Conservation (phyloP, 2,888 invertebrate genomes). For the Lamproptera curius region DNA sequence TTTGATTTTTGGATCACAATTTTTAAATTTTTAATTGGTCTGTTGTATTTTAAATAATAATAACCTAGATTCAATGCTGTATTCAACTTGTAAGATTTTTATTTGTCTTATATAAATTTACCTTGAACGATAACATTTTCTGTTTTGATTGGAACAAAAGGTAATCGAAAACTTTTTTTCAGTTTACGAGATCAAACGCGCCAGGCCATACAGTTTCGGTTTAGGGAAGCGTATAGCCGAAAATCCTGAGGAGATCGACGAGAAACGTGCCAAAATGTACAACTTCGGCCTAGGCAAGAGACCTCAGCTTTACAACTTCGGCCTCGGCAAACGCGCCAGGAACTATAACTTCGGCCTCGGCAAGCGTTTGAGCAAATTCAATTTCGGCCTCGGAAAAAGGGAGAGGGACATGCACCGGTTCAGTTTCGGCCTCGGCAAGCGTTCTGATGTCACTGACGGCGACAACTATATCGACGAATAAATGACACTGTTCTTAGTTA, state of each 20-base stretch:
- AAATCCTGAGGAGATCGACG: slow-evolving; percentile 47
- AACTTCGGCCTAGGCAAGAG: slow-evolving; percentile 70
- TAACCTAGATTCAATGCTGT: too few species aligned
- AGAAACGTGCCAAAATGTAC: slow-evolving; percentile 61
- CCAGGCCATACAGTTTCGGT: slow-evolving; percentile 83
- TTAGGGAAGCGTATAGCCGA: slow-evolving; percentile 80
- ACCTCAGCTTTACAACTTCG: slow-evolving; percentile 68
- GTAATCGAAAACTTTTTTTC: too few species aligned
- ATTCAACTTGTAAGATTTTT: too few species aligned
- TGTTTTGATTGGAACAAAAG: too few species aligned
- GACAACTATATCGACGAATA: slow-evolving; percentile 56
- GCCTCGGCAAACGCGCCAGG: slow-evolving; percentile 66
- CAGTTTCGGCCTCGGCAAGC: slow-evolving; percentile 78
- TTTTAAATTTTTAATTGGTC: too few species aligned
- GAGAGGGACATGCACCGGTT: slow-evolving; percentile 71
- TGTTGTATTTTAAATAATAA: too few species aligned
- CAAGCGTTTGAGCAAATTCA: slow-evolving; percentile 73
- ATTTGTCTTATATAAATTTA: too few species aligned
- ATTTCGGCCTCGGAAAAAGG: slow-evolving; percentile 78
- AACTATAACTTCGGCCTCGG: slow-evolving; percentile 78
- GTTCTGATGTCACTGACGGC: slow-evolving; percentile 54
- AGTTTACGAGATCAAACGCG: slow-evolving; percentile 74
- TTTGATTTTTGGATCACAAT: too few species aligned
- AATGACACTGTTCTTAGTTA: slow-evolving; percentile 31
- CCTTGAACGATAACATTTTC: too few species aligned